Evolutionary conservation across 2,888 invertebrate genomes (phyloP), one percentile per base, ranked within the genome.

Genomic region (Oscheius sp.): DNA sequence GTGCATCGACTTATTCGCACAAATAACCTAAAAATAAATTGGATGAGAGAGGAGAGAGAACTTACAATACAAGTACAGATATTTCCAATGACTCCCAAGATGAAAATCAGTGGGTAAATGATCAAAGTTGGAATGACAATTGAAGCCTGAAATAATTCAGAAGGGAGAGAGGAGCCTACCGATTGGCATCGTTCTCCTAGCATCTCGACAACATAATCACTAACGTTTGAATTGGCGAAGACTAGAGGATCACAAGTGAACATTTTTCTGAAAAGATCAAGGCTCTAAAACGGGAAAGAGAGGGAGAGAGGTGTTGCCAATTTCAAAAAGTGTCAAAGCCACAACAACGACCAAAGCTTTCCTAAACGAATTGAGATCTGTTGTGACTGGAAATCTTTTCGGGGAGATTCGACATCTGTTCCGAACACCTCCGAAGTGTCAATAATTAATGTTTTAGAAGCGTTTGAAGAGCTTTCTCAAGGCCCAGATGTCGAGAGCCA

Each of bases 11-110:
- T 70, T 80, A 52, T 82, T 82, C 23, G 73, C 70, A 2, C 76
- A 53, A 27, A 85, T 85, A 12, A 85, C n/a, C n/a, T n/a, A n/a
- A n/a, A n/a, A n/a, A n/a, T n/a, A n/a, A n/a, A n/a, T n/a, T n/a
- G n/a, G n/a, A n/a, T n/a, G n/a, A n/a, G n/a, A n/a, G n/a, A n/a
- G n/a, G n/a, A n/a, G n/a, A n/a, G n/a, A n/a, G n/a, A n/a, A n/a
- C n/a, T n/a, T n/a, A n/a, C 84, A 20, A 85, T 69, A 37, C 84
- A 85, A 3, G 85, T 85, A 66, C 82, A 83, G 17, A 81, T 64
- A 65, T 85, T 85, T 31, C 85, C 85, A 31, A 83, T 63, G 1
- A 83, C 31, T 17, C 86, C 86, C 5, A 86, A 63, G 15, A 84
- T 37, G 20, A 86, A 75, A 12, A 86, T 79, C 17, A 80, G 39